These are phyloP conservation scores for Morphnarchus princeps DNA, from an alignment of 2,113 vertebrate genomes.

Conservation along the genomic window DNA sequence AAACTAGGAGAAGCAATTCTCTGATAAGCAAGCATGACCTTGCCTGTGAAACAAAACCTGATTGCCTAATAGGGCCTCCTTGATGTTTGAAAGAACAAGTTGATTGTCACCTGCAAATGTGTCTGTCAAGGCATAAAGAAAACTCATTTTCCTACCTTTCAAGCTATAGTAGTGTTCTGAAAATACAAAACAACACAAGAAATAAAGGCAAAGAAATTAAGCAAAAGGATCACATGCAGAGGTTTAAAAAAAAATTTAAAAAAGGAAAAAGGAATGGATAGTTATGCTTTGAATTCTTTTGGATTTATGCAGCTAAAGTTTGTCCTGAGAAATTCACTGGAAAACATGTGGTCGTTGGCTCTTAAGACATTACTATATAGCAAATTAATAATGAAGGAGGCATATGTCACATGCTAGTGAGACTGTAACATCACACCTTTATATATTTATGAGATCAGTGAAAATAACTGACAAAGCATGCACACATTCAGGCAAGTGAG, in stretches of 20 bases:
- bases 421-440: not conserved
- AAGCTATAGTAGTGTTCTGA: not conserved
- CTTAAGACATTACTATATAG: not conserved
- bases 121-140: not conserved
- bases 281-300: not conserved
- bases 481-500: not conserved
- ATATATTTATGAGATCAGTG: not conserved
- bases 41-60: not conserved
- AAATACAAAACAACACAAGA: not conserved
- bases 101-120: slow-evolving; percentile 3
- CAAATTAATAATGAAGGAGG: not conserved
- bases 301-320: not conserved
- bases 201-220: not conserved
- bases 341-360: not conserved
- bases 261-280: not conserved
- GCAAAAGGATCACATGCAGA: not conserved
- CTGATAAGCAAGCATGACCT: slow-evolving; percentile 9
- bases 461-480: not conserved
- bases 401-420: not conserved
- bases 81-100: not conserved
- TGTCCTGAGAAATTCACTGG: not conserved
- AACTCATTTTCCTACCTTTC: not conserved
- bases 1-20: not conserved
- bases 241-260: not conserved
- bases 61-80: not conserved